Base-by-base conservation (phyloP, 2,113 vertebrate genomes). In the Callithrix jacchus region DNA sequence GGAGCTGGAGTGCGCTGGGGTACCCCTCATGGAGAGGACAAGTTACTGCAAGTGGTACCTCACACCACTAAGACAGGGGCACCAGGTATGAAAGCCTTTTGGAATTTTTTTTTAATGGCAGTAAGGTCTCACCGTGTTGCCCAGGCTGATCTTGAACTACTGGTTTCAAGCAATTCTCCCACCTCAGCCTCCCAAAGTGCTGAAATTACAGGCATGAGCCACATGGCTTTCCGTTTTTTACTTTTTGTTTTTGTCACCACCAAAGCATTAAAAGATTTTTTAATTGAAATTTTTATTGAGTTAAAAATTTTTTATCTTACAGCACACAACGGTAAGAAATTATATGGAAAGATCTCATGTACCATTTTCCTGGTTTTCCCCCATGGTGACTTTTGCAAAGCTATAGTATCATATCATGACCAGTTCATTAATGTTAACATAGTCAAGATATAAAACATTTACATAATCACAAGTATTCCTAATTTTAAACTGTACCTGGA, bases 11-110 rank as follows among this genome's bases (percentile, higher is more conserved):
- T 9, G 37, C 21, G 68, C 32, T 21, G 18, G 40, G 21, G 27
- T 21, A 52, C 4, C 0, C 10, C 12, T 17, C 1, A 1, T 1
- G 6, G 45, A 13, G 20, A 54, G 13, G 47, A 42, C 8, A 5
- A 8, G 11, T 10, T 40, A 16, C 68, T 45, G 25, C 58, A 68
- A 16, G 7, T 37, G 54, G 11, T 14, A 58, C 21, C 11, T 61
- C 23, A 8, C 6, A 5, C 23, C 5, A 12, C 42, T 13, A 71
- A 30, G 20, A 35, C 8, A 37, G 40, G 74, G 4, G 18, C 27
- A 14, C 1, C 17, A 20, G 37, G n/a, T 40, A 4, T 23, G 70
- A 42, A 27, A 40, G 27, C 49, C 8, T 74, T 73, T 73, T 87
- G 35, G 47, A 40, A n/a, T 47, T 14, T 30, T 64, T 64, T 64